Evolutionary conservation across 2,797 vertebrate genomes (phyloP).

Genomic region (Gymnopithys bicolor): DNA sequence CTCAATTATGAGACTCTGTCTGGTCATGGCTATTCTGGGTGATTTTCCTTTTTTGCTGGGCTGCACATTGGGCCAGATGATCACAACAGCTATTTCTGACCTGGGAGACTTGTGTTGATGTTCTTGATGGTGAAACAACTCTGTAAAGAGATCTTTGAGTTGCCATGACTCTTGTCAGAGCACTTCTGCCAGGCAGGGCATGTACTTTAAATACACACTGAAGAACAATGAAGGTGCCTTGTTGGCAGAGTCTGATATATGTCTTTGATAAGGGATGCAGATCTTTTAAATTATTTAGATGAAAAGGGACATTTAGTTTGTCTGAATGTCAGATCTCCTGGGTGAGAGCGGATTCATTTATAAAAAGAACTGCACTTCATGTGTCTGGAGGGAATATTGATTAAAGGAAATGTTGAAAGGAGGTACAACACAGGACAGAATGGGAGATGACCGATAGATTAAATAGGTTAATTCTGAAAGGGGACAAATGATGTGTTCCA

Average conservation of each 20-base stretch:
- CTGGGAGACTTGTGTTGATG: background rate
- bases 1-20: background rate
- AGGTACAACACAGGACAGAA: background rate
- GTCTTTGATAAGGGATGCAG: conserved; percentile 48
- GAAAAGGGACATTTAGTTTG: conserved; percentile 24
- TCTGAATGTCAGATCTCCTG: conserved; percentile 62
- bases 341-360: conserved; percentile 37
- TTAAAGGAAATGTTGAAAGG: conserved; percentile 35
- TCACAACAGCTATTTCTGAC: background rate
- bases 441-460: conserved; percentile 48
- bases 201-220: background rate
- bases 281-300: conserved; percentile 60
- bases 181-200: background rate
- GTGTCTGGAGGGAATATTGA: conserved; percentile 53
- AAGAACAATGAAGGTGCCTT: conserved; percentile 47
- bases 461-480: conserved; percentile 21
- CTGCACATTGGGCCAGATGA: background rate
- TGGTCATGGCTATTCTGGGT: background rate
- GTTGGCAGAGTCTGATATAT: conserved; percentile 11
- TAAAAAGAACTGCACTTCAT: conserved; percentile 16
- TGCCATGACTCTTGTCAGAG: background rate
- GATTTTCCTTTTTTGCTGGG: background rate
- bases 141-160: background rate
- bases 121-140: background rate
- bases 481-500: background rate